Percentiles rank a stretch among this genome's conserved stretches.
phyloP scores from a whole-genome alignment of 2,888 invertebrate genomes.

The Lasioglossum figueresi region DNA sequence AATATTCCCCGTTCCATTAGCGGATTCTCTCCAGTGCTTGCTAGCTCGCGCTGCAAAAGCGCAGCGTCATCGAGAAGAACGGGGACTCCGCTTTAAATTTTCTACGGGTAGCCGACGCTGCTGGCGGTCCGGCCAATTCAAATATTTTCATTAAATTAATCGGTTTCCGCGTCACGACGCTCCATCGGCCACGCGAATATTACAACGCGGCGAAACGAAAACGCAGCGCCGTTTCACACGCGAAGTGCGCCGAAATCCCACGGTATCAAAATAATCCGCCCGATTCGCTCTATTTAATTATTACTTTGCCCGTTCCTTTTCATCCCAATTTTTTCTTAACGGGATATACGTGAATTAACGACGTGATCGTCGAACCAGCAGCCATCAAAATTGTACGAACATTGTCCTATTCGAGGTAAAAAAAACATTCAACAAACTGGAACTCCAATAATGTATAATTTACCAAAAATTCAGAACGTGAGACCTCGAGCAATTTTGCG shows the following conservation, averaged over 20 bases:
- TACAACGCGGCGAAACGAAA: background rate
- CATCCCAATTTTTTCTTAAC: too few relatives aligned
- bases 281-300: background rate
- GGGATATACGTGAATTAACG: too few relatives aligned
- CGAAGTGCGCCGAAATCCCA: background rate
- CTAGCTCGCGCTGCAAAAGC: background rate
- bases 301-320: background rate
- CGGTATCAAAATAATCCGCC: background rate
- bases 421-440: too few relatives aligned
- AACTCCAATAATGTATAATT: too few relatives aligned
- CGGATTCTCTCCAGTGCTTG: background rate
- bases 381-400: too few relatives aligned
- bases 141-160: constrained; percentile 57
- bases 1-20: constrained; percentile 47
- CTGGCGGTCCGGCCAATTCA: constrained; percentile 20
- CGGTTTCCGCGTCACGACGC: constrained; percentile 29
- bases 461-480: background rate
- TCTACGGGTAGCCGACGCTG: background rate
- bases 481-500: background rate
- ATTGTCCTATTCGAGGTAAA: too few relatives aligned
- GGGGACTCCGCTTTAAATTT: constrained; percentile 34
- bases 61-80: constrained; percentile 38
- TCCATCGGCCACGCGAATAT: constrained; percentile 1
- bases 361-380: too few relatives aligned
- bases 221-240: background rate